These are phyloP conservation scores for Noctua fimbriata DNA, from an alignment of 2,888 invertebrate genomes.

Conservation along the genomic window DNA sequence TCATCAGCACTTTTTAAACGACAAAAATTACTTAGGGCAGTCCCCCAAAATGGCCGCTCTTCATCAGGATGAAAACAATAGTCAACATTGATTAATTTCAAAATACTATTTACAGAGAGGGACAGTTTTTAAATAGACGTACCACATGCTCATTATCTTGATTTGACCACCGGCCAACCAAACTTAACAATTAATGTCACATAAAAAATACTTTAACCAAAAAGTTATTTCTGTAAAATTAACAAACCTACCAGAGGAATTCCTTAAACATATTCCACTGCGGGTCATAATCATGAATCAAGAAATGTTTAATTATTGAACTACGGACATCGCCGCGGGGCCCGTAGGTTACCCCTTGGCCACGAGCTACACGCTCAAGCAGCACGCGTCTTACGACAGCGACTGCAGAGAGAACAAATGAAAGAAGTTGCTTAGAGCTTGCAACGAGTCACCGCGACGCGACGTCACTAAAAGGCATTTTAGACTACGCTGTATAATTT, in stretches of 20 bases:
- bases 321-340: conserved; percentile 42
- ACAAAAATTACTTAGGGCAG: neutral
- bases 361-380: neutral
- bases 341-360: conserved; percentile 8
- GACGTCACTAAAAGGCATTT: neutral
- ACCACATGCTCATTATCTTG: conserved; percentile 6
- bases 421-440: neutral
- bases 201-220: conserved; percentile 14
- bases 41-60: neutral
- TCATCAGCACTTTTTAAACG: neutral
- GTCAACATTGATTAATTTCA: neutral
- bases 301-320: conserved; percentile 42
- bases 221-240: conserved; percentile 34
- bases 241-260: conserved; percentile 38
- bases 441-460: neutral
- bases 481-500: neutral
- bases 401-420: neutral
- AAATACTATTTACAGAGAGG: neutral
- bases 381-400: too few relatives aligned
- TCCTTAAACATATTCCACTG: conserved; percentile 15
- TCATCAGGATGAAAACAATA: neutral
- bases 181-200: conserved; percentile 15
- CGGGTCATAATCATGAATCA: conserved; percentile 56
- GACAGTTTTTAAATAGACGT: neutral
- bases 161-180: conserved; percentile 1